These are phyloP conservation scores for Altica lythri DNA, from an alignment of 2,888 invertebrate genomes.

Conservation along the genomic window DNA sequence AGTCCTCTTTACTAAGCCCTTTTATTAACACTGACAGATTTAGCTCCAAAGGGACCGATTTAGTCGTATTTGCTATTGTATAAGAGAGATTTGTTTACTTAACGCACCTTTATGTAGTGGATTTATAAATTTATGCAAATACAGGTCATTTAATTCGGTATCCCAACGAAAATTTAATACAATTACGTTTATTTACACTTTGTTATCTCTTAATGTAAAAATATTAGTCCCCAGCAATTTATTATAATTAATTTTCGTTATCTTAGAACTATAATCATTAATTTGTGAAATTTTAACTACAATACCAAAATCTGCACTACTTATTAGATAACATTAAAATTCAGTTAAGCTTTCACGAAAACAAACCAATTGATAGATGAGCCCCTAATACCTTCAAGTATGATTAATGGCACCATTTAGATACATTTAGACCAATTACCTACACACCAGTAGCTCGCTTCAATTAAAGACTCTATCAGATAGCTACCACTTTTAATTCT, in stretches of 20 bases:
- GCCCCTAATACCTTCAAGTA: slow-evolving; percentile 1
- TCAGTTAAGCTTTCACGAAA: too few relatives aligned
- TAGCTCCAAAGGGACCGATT: slow-evolving; percentile 35
- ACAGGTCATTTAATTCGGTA: neutral
- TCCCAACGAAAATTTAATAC: neutral
- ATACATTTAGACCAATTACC: slow-evolving; percentile 12
- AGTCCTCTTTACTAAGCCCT: slow-evolving; percentile 42
- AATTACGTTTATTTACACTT: too few relatives aligned
- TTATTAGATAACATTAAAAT: too few relatives aligned
- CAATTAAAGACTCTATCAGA: slow-evolving; percentile 7
- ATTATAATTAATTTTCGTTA: too few relatives aligned
- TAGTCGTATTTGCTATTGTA: slow-evolving; percentile 39
- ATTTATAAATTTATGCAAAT: slow-evolving; percentile 18
- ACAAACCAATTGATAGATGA: neutral
- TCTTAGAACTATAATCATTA: too few relatives aligned
- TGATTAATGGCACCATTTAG: slow-evolving; percentile 11
- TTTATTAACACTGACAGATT: slow-evolving; percentile 45
- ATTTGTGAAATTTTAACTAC: too few relatives aligned
- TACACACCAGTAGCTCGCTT: slow-evolving; percentile 5
- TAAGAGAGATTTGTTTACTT: slow-evolving; percentile 30
- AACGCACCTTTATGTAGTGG: slow-evolving; percentile 3
- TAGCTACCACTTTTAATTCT: slow-evolving; percentile 1
- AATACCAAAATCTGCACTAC: too few relatives aligned
- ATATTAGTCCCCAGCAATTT: too few relatives aligned
- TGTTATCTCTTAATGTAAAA: too few relatives aligned